Base-by-base conservation (phyloP, 2,797 vertebrate genomes). In the Lagorchestes hirsutus region DNA sequence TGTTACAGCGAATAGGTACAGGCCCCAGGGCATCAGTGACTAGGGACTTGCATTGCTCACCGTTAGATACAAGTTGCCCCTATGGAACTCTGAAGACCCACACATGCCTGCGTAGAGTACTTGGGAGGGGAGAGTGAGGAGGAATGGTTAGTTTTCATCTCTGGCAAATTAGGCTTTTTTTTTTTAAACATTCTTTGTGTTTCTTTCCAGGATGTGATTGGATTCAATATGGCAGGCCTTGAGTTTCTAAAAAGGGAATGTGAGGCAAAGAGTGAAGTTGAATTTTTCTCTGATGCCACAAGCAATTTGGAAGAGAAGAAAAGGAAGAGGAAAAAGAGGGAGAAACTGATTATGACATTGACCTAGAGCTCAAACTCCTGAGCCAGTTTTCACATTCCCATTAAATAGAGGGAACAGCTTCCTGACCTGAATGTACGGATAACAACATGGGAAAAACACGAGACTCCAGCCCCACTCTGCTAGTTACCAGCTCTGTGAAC, bases 261-360 rank as follows among this genome's bases (percentile, higher is more conserved):
- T 0, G 99, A 99, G 98, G 99, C 99, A 96, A 99, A 99, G 96
- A 99, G 99, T 74, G 99, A 99, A 54, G 99, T 99, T 96, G 98
- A 98, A 95, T 99, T 99, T 98, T 99, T 99, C 93, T 98, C 99
- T 1, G 99, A 99, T 54, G 99, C 99, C 93, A 99, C 99, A 0
- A 99, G 99, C 54, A 99, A 98, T 5, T 99, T 99, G 96, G 96
- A 99, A 94, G 99, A 99, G 94, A 99, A 99, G 98, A 99, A 96
- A 97, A 99, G 98, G 97, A 99, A 98, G 98, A 99, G 99, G 98
- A 99, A 99, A 98, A 99, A 99, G 98, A 99, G 99, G 92, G 99
- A 99, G 98, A 99, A 99, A 95, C 98, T 99, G 93, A 95, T 99
- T 97, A 99, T 99, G 97, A 98, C 99, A 52, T 90, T 99, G 31